Percentiles rank a stretch among this genome's conserved stretches.
Conservation (phyloP, 2,797 vertebrate species). For the Syngnathus acus region DNA sequence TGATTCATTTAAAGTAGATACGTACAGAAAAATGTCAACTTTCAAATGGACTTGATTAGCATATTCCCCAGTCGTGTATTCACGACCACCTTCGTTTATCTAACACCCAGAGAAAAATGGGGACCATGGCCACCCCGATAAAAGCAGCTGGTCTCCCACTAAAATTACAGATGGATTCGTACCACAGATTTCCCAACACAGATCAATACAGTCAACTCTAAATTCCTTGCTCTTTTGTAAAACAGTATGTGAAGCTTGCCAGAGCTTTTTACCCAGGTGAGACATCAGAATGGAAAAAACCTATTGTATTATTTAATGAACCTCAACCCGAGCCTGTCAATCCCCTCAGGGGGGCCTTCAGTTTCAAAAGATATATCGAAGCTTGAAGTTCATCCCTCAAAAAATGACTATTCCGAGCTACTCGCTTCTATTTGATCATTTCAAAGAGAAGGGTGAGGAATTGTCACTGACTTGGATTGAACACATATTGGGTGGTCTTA, state of each 20-base stretch:
- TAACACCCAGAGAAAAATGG: background rate
- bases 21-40: background rate
- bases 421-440: slow-evolving; percentile 12
- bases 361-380: slow-evolving; percentile 8
- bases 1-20: background rate
- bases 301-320: slow-evolving; percentile 20
- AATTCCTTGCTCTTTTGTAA: background rate
- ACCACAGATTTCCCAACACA: slow-evolving; percentile 28
- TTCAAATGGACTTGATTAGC: slow-evolving; percentile 2
- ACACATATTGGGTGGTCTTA: slow-evolving; percentile 1
- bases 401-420: slow-evolving; percentile 8
- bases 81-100: background rate
- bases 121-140: slow-evolving; percentile 5
- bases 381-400: slow-evolving; percentile 10
- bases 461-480: slow-evolving; percentile 21
- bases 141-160: background rate
- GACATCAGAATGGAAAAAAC: background rate
- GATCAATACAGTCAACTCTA: slow-evolving; percentile 41
- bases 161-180: slow-evolving; percentile 34
- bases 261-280: slow-evolving; percentile 11
- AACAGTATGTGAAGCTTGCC: slow-evolving; percentile 11
- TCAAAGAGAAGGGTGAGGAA: slow-evolving; percentile 14
- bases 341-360: slow-evolving; percentile 3
- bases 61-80: background rate
- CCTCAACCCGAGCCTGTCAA: slow-evolving; percentile 8